phyloP scores from a whole-genome alignment of 2,888 invertebrate species.

The Pediacus dermestoides region DNA sequence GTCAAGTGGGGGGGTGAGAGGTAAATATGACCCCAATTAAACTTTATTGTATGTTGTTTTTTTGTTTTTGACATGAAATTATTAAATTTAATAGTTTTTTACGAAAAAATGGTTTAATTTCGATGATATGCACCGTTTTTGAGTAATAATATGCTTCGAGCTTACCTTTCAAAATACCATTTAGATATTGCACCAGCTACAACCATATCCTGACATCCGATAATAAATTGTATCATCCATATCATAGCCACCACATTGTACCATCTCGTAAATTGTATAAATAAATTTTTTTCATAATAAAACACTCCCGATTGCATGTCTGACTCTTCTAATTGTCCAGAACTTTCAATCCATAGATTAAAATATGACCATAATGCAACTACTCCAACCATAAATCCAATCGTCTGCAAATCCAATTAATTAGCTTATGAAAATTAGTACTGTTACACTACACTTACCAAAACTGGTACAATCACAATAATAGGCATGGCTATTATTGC shows the following conservation, averaged over 20 bases:
- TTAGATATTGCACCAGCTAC: constrained; percentile 62
- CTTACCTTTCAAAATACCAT: constrained; percentile 68
- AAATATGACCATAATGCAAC: constrained; percentile 57
- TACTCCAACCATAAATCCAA: constrained; percentile 50
- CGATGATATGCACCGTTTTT: no score
- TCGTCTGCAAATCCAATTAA: constrained; percentile 32
- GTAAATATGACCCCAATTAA: no score
- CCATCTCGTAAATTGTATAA: constrained; percentile 51
- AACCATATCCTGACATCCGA: constrained; percentile 66
- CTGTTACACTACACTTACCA: constrained; percentile 54
- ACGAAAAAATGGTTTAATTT: no score
- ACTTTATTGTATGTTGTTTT: no score
- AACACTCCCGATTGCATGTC: no score
- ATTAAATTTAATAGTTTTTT: no score
- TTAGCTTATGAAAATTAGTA: no score
- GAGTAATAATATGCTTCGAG: no score
- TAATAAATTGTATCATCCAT: constrained; percentile 64
- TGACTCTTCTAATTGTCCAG: constrained; percentile 53
- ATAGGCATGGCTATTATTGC: constrained; percentile 60
- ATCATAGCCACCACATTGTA: constrained; percentile 58
- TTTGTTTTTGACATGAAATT: no score
- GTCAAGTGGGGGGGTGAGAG: no score
- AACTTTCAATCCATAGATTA: constrained; percentile 60
- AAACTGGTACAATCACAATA: constrained; percentile 58
- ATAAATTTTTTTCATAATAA: constrained; percentile 46